phyloP scores from a whole-genome alignment of 2,888 invertebrate species.

The Aphodius sticticus region DNA sequence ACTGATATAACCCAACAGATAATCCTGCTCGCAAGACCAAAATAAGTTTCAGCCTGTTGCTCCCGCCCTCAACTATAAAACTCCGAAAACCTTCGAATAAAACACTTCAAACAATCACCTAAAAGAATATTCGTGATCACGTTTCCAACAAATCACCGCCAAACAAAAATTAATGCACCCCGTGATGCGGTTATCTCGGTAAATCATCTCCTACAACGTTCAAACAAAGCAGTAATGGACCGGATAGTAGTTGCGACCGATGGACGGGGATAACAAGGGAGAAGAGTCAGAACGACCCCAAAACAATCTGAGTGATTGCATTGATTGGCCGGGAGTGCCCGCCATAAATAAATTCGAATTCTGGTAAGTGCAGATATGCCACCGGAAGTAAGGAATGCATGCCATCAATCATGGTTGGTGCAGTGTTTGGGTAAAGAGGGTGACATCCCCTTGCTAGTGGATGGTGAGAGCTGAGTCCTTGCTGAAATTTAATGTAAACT shows the following conservation, averaged over 20 bases:
- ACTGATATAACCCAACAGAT: too few relatives aligned
- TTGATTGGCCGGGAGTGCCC: not conserved
- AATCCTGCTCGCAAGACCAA: too few relatives aligned
- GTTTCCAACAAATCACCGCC: not conserved
- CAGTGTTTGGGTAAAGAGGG: conserved; percentile 4
- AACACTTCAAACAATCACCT: not conserved
- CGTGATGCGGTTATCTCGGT: not conserved
- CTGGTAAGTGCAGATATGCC: not conserved
- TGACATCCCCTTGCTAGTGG: not conserved
- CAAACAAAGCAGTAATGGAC: not conserved
- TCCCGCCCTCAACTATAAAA: too few relatives aligned
- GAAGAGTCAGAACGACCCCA: not conserved
- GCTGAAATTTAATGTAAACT: conserved; percentile 21
- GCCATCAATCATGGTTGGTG: conserved; percentile 17
- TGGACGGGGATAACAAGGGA: not conserved
- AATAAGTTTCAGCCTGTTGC: too few relatives aligned
- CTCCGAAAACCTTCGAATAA: too few relatives aligned
- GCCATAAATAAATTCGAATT: not conserved
- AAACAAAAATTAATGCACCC: not conserved
- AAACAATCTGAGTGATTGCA: not conserved
- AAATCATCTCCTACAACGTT: not conserved
- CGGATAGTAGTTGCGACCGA: not conserved
- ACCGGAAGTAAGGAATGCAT: not conserved
- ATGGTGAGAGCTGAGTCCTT: not conserved
- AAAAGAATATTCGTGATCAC: not conserved